Percentiles rank a stretch among this genome's conserved stretches.
Conservation (phyloP, 2,888 invertebrate genomes). For the Imbricaverruca yamaguchii region DNA sequence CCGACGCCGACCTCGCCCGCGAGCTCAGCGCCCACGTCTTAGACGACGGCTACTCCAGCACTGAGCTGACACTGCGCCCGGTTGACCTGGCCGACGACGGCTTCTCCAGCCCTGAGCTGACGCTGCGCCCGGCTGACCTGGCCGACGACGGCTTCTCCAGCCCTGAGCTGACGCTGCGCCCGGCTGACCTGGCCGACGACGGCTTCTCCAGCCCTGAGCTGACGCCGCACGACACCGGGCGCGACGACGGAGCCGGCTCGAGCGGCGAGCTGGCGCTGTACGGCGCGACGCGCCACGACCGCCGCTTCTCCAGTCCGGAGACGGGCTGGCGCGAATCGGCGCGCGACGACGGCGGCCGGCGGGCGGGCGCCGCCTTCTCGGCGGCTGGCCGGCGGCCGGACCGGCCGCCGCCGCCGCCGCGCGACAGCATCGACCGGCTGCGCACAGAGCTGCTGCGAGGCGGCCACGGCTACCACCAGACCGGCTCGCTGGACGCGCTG, state of each 20-base stretch:
- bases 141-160: neutral
- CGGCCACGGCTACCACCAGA: conserved; percentile 24
- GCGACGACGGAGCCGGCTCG: neutral
- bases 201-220: neutral
- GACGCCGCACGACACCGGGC: neutral
- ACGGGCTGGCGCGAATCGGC: too few relatives aligned
- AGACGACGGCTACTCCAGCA: neutral
- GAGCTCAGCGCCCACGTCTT: neutral
- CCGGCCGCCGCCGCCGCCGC: neutral
- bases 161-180: neutral
- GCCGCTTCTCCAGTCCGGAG: conserved; percentile 23
- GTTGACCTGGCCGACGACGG: conserved; percentile 26
- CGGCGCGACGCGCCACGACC: neutral
- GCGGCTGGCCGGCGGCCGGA: too few relatives aligned
- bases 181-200: neutral
- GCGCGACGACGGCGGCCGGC: too few relatives aligned
- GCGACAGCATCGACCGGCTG: conserved; percentile 13
- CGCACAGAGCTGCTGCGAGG: conserved; percentile 25
- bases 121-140: neutral
- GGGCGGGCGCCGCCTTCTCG: too few relatives aligned
- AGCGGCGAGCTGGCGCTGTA: too few relatives aligned
- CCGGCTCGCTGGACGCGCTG: conserved; percentile 26
- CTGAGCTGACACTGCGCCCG: conserved; percentile 26
- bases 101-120: conserved; percentile 8
- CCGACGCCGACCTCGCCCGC: too few relatives aligned